Percentiles rank a stretch among this genome's conserved stretches.
Conservation (phyloP, 2,113 vertebrate genomes). For the Actinemys pallida region DNA sequence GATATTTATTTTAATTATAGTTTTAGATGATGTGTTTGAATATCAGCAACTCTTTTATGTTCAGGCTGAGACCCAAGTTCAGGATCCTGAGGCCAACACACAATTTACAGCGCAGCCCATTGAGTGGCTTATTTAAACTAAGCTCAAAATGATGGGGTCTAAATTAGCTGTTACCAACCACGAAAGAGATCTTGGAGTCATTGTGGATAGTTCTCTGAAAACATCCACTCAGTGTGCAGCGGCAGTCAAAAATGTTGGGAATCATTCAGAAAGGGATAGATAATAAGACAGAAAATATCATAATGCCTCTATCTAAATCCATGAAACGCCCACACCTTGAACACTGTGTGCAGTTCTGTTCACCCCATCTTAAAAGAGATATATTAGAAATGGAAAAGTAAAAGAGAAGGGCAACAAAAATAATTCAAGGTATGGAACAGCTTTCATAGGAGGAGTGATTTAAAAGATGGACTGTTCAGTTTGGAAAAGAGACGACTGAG, state of each 20-base stretch:
- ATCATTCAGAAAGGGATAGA: no score
- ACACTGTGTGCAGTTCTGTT: no score
- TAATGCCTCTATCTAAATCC: no score
- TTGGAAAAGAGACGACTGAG: not conserved
- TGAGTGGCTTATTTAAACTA: conserved; percentile 16
- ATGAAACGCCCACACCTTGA: no score
- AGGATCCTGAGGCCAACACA: conserved; percentile 52
- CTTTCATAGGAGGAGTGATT: not conserved
- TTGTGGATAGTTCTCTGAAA: not conserved
- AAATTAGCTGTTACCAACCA: not conserved
- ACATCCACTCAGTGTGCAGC: not conserved
- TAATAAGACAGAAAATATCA: no score
- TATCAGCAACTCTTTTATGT: not conserved
- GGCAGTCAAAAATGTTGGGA: not conserved
- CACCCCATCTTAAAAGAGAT: no score
- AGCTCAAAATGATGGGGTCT: not conserved
- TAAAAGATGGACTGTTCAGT: not conserved
- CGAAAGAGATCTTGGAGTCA: not conserved
- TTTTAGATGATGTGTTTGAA: not conserved
- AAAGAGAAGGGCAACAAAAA: no score
- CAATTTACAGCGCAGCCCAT: conserved; percentile 27
- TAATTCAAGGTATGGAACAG: no score
- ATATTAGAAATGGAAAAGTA: no score
- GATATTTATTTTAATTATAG: not conserved
- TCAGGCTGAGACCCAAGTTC: not conserved